Base-by-base conservation (phyloP, 1,140 invertebrate genomes). In the Andrena cerasifolii region DNA sequence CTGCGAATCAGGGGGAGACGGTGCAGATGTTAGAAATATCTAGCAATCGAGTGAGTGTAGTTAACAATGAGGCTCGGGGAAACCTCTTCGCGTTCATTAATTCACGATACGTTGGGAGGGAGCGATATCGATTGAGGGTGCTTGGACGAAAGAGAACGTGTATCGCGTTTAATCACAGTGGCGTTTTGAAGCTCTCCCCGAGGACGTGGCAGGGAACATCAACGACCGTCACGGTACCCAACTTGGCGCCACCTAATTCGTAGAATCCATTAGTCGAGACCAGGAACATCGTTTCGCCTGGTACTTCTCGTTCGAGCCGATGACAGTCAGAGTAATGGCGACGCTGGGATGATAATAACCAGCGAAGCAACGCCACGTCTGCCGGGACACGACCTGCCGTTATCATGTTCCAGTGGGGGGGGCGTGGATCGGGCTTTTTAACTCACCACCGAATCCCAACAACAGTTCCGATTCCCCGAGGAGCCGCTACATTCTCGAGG, bases 191-290 rank as follows among this genome's bases (percentile, higher is more conserved):
- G 18, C 24, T 21, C 18, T 28, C 24, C 21, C 61, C 49, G 56
- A 18, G 21, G 40, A 49, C 26, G 40, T 65, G 40, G 61, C 28
- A 40, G 54, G 43, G 2, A 49, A 26, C 26, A 51, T 16, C 18
- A 54, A 36, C 53, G 65, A 16, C 31, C 31, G 36, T n/a, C 40
- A 10, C 61, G 61, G 53, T 51, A 51, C 24, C 26, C 51, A 18
- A 24, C 18, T 26, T 65, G 59, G 49, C 79, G 31, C 61, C 62
- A 21, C 2, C 75, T 73, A 83, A 83, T 83, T 83, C 75, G 68
- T 63, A 36, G 40, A 68, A 83, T 83, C 82, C 75, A 83, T 83
- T 83, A 83, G 80, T 61, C 63, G 40, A 53, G 49, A 31, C 62
- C 49, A 81, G 61, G 47, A 47, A 67, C 47, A 61, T 26, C 45